A percentile compares a stretch with the other conserved stretches of the same genome.
These are phyloP conservation scores for Phoebastria nigripes DNA, from an alignment of 2,797 vertebrate species.

Conservation along the genomic window DNA sequence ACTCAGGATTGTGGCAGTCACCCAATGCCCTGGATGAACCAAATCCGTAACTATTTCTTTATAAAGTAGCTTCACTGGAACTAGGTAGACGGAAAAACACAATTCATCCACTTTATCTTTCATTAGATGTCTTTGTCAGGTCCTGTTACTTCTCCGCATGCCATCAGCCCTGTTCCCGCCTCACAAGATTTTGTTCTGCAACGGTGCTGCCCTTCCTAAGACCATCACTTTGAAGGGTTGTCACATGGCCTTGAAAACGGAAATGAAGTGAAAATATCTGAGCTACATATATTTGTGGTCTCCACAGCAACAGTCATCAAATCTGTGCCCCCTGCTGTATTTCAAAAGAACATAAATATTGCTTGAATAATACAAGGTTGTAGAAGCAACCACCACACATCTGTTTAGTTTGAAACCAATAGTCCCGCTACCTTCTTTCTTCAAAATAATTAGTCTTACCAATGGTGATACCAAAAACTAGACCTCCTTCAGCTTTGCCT, in stretches of 20 bases:
- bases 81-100: not conserved
- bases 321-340: not conserved
- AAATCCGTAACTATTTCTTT: not conserved
- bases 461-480: not conserved
- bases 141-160: not conserved
- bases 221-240: not conserved
- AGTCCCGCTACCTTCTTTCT: not conserved
- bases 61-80: not conserved
- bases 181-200: not conserved
- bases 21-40: not conserved
- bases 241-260: not conserved
- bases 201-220: not conserved
- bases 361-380: not conserved
- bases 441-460: not conserved
- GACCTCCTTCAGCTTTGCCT: not conserved
- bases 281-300: not conserved
- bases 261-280: not conserved
- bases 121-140: not conserved
- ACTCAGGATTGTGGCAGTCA: not conserved
- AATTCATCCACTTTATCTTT: not conserved
- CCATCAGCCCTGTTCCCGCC: not conserved
- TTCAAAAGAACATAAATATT: not conserved
- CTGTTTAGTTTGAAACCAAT: not conserved
- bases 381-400: not conserved
- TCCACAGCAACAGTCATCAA: constrained; percentile 18